Evolutionary conservation across 2,888 invertebrate species (phyloP).

Genomic region (Pteria penguin): DNA sequence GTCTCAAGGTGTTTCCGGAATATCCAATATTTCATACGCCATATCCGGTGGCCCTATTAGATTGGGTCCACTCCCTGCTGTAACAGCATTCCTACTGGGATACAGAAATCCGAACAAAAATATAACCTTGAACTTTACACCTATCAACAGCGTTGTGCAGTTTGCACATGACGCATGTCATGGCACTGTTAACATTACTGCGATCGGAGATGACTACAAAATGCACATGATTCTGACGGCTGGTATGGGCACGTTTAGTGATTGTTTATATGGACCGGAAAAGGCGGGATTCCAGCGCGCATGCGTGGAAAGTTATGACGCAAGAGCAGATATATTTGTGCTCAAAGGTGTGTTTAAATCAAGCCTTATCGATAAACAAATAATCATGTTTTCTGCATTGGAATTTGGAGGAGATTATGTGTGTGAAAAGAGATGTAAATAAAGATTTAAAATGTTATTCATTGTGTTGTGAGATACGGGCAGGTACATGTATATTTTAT

Average conservation of each 20-base stretch:
- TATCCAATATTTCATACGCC: conserved; percentile 53
- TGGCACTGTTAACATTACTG: conserved; percentile 52
- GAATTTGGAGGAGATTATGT: conserved; percentile 69
- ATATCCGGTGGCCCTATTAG: conserved; percentile 65
- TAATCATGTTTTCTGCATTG: conserved; percentile 54
- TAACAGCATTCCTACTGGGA: conserved; percentile 64
- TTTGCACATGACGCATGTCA: conserved; percentile 56
- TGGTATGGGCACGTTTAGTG: conserved; percentile 52
- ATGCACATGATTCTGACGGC: conserved; percentile 49
- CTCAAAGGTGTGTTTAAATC: conserved; percentile 22
- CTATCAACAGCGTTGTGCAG: conserved; percentile 56
- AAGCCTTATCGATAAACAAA: conserved; percentile 51
- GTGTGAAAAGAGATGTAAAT: conserved; percentile 45
- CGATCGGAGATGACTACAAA: conserved; percentile 42
- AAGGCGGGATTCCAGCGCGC: conserved; percentile 57
- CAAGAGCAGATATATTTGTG: conserved; percentile 50
- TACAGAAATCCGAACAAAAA: conserved; percentile 62
- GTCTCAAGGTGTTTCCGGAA: conserved; percentile 59
- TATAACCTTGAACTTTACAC: conserved; percentile 58
- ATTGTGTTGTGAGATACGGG: too few relatives aligned
- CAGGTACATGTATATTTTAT: too few relatives aligned
- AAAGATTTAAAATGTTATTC: too few relatives aligned
- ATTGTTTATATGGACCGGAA: conserved; percentile 68
- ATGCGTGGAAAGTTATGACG: conserved; percentile 65
- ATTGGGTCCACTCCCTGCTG: conserved; percentile 41